phyloP scores from a whole-genome alignment of 2,113 vertebrate genomes.

The Ophthalmotilapia sp. region DNA sequence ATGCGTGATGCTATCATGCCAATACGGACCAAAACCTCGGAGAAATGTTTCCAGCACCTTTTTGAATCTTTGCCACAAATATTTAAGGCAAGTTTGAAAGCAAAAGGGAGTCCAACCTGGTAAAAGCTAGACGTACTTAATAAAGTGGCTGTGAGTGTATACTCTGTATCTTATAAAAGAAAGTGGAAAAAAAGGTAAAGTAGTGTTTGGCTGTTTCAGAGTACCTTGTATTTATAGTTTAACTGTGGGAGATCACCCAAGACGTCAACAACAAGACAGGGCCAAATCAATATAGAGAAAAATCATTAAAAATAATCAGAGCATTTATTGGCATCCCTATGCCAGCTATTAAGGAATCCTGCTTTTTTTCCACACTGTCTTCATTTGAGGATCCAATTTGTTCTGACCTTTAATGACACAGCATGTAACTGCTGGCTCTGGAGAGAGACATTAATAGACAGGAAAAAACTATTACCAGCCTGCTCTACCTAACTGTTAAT shows the following conservation, averaged over 20 bases:
- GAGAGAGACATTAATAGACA: constrained; percentile 66
- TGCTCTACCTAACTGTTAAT: constrained; percentile 44
- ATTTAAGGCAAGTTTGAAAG: not conserved
- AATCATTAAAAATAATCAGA: constrained; percentile 73
- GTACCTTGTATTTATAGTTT: not conserved
- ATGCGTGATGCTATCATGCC: not conserved
- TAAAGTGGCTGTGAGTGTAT: not conserved
- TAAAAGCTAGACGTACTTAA: not conserved
- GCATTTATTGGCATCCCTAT: constrained; percentile 63
- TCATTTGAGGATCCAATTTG: constrained; percentile 62
- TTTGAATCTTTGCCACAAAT: not conserved
- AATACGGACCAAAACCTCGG: not conserved
- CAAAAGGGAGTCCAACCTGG: not conserved
- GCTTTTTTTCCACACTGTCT: constrained; percentile 19
- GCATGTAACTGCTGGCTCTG: constrained; percentile 57
- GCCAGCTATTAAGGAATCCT: constrained; percentile 46
- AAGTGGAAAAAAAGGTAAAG: not conserved
- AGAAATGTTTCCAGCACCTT: not conserved
- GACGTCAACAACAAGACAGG: constrained; percentile 44
- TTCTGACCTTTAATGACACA: constrained; percentile 68
- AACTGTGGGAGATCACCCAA: constrained; percentile 6
- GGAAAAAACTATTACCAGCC: constrained; percentile 49
- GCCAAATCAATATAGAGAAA: constrained; percentile 53
- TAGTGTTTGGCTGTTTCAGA: not conserved
- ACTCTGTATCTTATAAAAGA: not conserved